Evolutionary conservation across 2,113 vertebrate genomes (phyloP).

Genomic region (Scolopax mira): DNA sequence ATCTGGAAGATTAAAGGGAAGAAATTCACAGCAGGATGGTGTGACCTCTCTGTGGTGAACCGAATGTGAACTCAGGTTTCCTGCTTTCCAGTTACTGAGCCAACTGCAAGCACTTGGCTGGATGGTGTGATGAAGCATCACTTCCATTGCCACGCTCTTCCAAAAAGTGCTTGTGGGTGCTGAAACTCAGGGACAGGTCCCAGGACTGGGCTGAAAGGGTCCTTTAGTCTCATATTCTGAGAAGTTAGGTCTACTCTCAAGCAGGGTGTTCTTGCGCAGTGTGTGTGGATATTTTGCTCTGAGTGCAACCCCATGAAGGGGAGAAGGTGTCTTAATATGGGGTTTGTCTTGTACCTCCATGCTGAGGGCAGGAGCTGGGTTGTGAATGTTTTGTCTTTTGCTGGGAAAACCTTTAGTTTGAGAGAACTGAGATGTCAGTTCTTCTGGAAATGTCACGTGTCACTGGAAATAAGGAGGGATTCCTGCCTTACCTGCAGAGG

Average conservation of each 20-base stretch:
- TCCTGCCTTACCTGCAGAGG: not conserved
- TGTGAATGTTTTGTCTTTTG: not conserved
- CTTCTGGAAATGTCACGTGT: too few relatives aligned
- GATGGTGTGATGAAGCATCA: not conserved
- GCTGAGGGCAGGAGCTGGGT: not conserved
- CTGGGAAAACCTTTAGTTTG: not conserved
- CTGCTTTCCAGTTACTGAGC: not conserved
- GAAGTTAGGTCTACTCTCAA: not conserved
- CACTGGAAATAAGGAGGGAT: not conserved
- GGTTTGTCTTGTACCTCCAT: not conserved
- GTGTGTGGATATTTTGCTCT: not conserved
- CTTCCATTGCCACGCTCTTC: not conserved
- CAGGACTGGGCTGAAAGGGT: not conserved
- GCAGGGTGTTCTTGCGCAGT: not conserved
- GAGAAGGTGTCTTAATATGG: too few relatives aligned
- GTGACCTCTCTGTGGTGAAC: not conserved
- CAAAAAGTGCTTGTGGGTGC: not conserved
- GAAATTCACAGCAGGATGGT: not conserved
- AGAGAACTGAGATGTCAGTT: not conserved
- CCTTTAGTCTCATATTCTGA: not conserved
- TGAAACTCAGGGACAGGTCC: not conserved
- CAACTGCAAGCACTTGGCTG: not conserved
- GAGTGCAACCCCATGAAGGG: not conserved
- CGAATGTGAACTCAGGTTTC: not conserved
- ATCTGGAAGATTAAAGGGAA: not conserved